Evolutionary conservation across 1,140 invertebrate species (phyloP), one percentile per base, ranked within the genome.

Genomic region (Leptopilina clavipes): DNA sequence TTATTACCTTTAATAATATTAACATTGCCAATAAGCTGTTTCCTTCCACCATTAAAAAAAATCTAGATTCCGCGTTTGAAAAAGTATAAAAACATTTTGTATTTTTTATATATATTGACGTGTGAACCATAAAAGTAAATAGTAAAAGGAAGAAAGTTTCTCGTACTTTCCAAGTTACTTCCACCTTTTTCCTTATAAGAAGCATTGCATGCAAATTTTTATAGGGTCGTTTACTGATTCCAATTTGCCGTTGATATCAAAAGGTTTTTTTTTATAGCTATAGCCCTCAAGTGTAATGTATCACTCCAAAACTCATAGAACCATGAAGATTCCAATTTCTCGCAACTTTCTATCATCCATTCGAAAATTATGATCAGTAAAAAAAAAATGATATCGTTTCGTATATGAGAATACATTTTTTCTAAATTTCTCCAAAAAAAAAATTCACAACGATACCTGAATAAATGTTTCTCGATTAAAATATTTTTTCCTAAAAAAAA

Each of bases 181-280:
- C 12, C 37, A 40, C 25, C 59, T 65, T 14, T 52, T 52, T 17
- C 48, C 48, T n/a, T 52, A 48, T 48, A 65, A 65, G 59, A 65
- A n/a, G 59, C 25, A 65, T 31, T 65, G 59, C 59, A 65, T 65
- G 25, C 59, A 65, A 65, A 65, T 65, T 65, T 52, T 65, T 65
- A 65, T 65, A 31, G 22, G 59, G 59, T 37, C 59, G 59, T 65
- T 65, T 65, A 22, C 25, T n/a, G 22, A 65, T 65, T 65, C 59
- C 59, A 65, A 65, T 65, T 65, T 65, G 59, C 59, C 14, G 11
- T 65, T 12, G 25, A 65, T 22, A 31, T 65, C 59, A 65, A 65
- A 65, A 19, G 22, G 59, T 65, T 65, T 40, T n/a, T n/a, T n/a
- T n/a, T 65, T 65, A 65, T 65, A 31, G 59, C 59, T 22, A 65